Evolutionary conservation across 2,888 invertebrate species (phyloP).

Genomic region (Mimas tiliae): DNA sequence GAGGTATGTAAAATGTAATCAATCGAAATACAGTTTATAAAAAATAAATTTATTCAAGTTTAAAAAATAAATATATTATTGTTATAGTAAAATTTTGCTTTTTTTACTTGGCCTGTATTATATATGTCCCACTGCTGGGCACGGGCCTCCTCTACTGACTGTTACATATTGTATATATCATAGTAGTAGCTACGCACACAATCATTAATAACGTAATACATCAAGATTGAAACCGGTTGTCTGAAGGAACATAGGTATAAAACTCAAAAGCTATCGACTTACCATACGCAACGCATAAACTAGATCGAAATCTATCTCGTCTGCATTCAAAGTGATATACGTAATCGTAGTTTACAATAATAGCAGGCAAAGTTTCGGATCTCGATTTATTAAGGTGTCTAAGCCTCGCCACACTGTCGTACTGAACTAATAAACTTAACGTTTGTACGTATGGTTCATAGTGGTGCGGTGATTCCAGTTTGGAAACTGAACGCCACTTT

Average conservation of each 20-base stretch:
- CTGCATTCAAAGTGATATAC: slow-evolving; percentile 43
- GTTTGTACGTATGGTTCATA: slow-evolving; percentile 23
- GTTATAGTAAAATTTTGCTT: too few species aligned
- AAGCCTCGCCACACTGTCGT: slow-evolving; percentile 47
- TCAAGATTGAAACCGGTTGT: background rate
- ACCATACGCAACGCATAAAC: slow-evolving; percentile 39
- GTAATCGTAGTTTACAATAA: slow-evolving; percentile 56
- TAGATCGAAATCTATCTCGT: slow-evolving; percentile 41
- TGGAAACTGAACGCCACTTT: slow-evolving; percentile 22
- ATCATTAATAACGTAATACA: background rate
- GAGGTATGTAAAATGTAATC: too few species aligned
- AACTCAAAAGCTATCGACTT: slow-evolving; percentile 37
- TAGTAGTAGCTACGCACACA: background rate
- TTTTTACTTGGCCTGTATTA: too few species aligned
- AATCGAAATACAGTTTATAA: too few species aligned
- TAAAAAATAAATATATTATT: too few species aligned
- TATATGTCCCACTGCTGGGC: too few species aligned
- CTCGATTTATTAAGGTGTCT: slow-evolving; percentile 35
- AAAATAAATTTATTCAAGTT: background rate
- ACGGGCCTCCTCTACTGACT: background rate
- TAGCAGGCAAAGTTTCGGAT: slow-evolving; percentile 44
- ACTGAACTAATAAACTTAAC: slow-evolving; percentile 28
- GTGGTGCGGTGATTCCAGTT: slow-evolving; percentile 14
- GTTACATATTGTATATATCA: too few species aligned
- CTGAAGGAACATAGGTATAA: slow-evolving; percentile 20